Conservation (phyloP, 2,113 vertebrate species). For the Peucedramus taeniatus region DNA sequence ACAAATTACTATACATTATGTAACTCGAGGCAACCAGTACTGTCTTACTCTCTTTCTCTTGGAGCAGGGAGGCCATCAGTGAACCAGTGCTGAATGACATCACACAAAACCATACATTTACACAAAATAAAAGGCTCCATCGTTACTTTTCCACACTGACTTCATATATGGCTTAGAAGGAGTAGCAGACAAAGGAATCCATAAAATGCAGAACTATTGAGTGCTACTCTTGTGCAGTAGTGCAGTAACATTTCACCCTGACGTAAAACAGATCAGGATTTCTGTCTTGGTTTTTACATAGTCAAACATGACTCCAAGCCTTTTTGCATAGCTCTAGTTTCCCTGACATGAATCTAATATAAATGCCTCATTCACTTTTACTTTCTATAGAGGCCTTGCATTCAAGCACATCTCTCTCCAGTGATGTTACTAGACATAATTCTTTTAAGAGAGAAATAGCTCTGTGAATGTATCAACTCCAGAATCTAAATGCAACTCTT, state of each 20-base stretch:
- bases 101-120: background rate
- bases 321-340: background rate
- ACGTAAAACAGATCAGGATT: background rate
- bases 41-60: background rate
- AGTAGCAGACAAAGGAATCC: background rate
- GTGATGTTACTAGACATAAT: background rate
- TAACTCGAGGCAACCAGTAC: background rate
- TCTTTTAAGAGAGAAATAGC: background rate
- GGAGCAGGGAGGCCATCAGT: background rate
- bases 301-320: background rate
- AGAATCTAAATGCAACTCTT: background rate
- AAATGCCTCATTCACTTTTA: background rate
- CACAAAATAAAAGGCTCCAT: background rate
- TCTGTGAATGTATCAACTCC: background rate
- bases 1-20: background rate
- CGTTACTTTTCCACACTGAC: background rate
- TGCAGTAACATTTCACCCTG: background rate
- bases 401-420: background rate
- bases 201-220: background rate
- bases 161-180: background rate
- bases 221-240: background rate
- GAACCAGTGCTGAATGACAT: background rate
- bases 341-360: background rate
- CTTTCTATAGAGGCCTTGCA: background rate
- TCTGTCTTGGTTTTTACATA: background rate